These are phyloP conservation scores for Matsumyia berberina DNA, from an alignment of 2,888 invertebrate genomes.

Conservation along the genomic window DNA sequence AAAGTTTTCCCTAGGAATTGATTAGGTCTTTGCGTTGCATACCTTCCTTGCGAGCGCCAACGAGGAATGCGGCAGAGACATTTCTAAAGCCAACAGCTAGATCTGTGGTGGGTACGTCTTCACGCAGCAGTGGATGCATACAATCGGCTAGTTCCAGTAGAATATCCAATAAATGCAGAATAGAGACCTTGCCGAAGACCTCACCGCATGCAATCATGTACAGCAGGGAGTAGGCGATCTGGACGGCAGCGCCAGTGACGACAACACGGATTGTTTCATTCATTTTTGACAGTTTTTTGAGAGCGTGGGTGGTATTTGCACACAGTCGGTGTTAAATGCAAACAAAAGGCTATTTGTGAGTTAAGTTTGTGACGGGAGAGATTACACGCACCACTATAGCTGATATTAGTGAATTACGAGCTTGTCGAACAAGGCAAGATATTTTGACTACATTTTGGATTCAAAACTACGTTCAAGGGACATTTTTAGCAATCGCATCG, in stretches of 20 bases:
- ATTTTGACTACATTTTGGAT: too few relatives aligned
- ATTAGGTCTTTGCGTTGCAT: slow-evolving; percentile 99
- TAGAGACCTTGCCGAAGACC: slow-evolving; percentile 95
- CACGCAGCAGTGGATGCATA: slow-evolving; percentile 93
- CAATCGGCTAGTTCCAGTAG: slow-evolving; percentile 98
- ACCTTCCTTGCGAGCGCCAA: slow-evolving; percentile 97
- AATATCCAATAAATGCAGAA: slow-evolving; percentile 96
- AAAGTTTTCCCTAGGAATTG: slow-evolving; percentile 97
- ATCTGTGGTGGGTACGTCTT: slow-evolving; percentile 94
- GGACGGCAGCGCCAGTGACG: slow-evolving; percentile 99
- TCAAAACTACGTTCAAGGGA: too few relatives aligned
- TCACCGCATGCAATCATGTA: slow-evolving; percentile 98
- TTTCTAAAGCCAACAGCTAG: slow-evolving; percentile 97
- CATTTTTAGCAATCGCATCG: too few relatives aligned
- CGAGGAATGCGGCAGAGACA: slow-evolving; percentile 97
- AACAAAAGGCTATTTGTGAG: too few relatives aligned
- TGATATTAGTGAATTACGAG: too few relatives aligned
- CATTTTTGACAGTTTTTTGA: too few relatives aligned
- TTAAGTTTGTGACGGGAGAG: too few relatives aligned
- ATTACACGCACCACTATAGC: too few relatives aligned
- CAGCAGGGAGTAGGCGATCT: slow-evolving; percentile 98
- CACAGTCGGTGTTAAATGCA: too few relatives aligned
- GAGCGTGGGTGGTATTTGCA: too few relatives aligned
- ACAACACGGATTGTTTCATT: slow-evolving; percentile 95
- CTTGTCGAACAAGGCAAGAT: too few relatives aligned